Evolutionary conservation across 2,113 vertebrate species (phyloP).

Genomic region (Gallinago undulata): DNA sequence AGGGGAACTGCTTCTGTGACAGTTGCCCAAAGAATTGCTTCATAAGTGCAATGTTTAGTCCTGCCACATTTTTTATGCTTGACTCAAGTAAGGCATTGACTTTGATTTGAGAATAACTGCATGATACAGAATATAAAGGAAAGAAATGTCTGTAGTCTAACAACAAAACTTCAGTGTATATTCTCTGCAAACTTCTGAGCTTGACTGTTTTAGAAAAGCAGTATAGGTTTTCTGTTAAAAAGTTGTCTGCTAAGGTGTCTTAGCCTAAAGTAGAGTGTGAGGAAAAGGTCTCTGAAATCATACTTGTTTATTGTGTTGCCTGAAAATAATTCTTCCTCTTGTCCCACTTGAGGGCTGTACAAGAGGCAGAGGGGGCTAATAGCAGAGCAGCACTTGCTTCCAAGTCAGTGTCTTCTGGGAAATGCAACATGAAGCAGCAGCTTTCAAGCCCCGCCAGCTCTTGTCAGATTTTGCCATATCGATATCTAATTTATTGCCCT

Average conservation of each 20-base stretch:
- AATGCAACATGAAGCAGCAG: neutral
- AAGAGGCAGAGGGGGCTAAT: neutral
- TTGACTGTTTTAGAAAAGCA: neutral
- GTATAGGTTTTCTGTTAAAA: neutral
- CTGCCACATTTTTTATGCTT: neutral
- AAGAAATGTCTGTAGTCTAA: neutral
- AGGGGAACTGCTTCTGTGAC: neutral
- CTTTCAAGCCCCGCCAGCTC: slow-evolving; percentile 2
- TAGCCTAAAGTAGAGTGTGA: neutral
- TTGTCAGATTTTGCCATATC: neutral
- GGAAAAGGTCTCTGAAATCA: neutral
- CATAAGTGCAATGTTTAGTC: neutral
- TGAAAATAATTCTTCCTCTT: slow-evolving; percentile 18
- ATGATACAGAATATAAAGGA: neutral
- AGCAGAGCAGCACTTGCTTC: neutral
- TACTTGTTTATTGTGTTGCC: neutral
- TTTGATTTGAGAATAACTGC: neutral
- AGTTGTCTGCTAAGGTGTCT: neutral
- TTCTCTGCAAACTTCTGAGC: neutral
- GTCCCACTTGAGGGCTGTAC: neutral
- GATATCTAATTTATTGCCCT: neutral
- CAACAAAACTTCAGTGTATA: neutral
- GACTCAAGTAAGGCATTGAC: slow-evolving; percentile 8
- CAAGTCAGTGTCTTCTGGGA: slow-evolving; percentile 19
- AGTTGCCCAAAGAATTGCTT: neutral